Percentiles rank a stretch among this genome's conserved stretches.
phyloP scores from a whole-genome alignment of 37 sponge, comb jelly and placozoan genomes.

The Sycon ciliatum region DNA sequence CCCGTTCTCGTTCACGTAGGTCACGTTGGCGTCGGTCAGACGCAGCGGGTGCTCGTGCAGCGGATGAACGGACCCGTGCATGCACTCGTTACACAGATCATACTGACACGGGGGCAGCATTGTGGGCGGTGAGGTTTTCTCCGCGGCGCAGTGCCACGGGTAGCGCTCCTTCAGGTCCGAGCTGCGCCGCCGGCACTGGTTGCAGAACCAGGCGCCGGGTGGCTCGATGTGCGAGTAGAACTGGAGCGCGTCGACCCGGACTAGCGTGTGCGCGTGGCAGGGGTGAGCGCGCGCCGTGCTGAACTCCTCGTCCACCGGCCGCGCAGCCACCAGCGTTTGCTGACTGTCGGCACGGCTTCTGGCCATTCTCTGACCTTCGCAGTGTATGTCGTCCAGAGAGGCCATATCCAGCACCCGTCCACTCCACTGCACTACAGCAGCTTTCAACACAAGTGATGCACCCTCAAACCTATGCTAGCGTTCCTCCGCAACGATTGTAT shows the following conservation, averaged over 20 bases:
- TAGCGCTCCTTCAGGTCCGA: not conserved
- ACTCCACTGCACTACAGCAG: too few species aligned
- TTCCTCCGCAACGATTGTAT: too few species aligned
- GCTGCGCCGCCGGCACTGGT: not conserved
- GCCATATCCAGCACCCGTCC: too few species aligned
- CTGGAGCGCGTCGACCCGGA: not conserved
- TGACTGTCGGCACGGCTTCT: too few species aligned
- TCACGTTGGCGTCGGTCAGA: not conserved
- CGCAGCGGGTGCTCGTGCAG: not conserved
- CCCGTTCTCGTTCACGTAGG: not conserved
- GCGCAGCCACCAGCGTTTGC: too few species aligned
- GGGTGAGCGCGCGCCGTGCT: too few species aligned
- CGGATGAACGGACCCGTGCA: not conserved
- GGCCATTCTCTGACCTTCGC: too few species aligned
- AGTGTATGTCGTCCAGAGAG: too few species aligned
- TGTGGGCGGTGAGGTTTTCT: too few species aligned
- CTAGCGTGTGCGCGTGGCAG: not conserved
- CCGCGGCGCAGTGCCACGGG: constrained; percentile 11
- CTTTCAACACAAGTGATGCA: too few species aligned
- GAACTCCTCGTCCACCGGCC: too few species aligned
- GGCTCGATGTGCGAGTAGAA: not conserved
- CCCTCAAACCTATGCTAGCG: too few species aligned
- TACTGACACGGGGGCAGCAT: not conserved
- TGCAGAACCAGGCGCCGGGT: not conserved
- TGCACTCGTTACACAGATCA: constrained; percentile 1